A percentile compares a stretch with the other conserved stretches of the same genome.
Conservation (phyloP, 2,888 invertebrate genomes). For the Hydriomena furcata region DNA sequence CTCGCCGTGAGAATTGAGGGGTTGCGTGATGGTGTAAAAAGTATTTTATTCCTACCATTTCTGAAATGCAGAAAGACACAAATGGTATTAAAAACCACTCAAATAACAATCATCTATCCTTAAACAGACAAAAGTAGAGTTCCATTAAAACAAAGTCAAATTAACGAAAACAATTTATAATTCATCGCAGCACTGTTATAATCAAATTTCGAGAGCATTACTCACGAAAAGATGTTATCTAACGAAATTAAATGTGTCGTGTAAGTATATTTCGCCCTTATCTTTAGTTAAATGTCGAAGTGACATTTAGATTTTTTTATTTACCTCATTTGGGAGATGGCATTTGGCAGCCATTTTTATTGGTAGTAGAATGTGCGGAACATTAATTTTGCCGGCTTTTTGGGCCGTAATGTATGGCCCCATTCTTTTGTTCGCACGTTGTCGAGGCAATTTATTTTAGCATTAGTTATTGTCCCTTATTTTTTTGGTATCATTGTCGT, state of each 20-base stretch:
- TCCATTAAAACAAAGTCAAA: slow-evolving; percentile 60
- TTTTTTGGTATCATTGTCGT: not conserved
- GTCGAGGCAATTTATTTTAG: slow-evolving; percentile 3
- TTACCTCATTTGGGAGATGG: slow-evolving; percentile 79
- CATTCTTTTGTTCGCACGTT: slow-evolving; percentile 45
- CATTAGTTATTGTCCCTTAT: not conserved
- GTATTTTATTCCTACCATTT: too few species aligned
- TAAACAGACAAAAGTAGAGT: slow-evolving; percentile 36
- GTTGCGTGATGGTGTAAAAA: not conserved
- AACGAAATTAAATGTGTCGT: slow-evolving; percentile 49
- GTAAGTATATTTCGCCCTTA: slow-evolving; percentile 37
- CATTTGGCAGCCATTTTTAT: slow-evolving; percentile 76
- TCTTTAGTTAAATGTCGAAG: slow-evolving; percentile 49
- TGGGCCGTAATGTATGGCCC: slow-evolving; percentile 49
- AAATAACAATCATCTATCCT: slow-evolving; percentile 24
- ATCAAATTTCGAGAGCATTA: slow-evolving; percentile 48
- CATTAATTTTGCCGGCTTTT: slow-evolving; percentile 71
- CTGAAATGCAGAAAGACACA: too few species aligned
- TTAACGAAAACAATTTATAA: slow-evolving; percentile 47
- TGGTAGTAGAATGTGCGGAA: slow-evolving; percentile 70
- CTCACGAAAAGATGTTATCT: slow-evolving; percentile 43
- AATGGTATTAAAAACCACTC: slow-evolving; percentile 24
- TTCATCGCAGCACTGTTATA: slow-evolving; percentile 49
- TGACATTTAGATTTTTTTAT: slow-evolving; percentile 79
- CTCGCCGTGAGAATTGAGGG: slow-evolving; percentile 13